phyloP scores from a whole-genome alignment of 2,113 vertebrate genomes.

The Corvus cornix region DNA sequence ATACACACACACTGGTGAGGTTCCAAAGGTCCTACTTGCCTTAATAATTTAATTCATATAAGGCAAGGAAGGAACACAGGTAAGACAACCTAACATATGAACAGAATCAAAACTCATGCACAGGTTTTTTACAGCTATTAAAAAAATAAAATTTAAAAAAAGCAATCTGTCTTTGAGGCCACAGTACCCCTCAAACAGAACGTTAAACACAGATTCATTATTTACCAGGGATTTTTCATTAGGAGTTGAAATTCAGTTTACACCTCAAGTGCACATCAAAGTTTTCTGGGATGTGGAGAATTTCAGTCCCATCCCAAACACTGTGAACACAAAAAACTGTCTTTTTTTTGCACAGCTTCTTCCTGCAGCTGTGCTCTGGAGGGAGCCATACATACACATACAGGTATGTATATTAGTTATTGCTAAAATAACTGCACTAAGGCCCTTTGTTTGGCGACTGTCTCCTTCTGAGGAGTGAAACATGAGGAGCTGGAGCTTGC shows the following conservation, averaged over 20 bases:
- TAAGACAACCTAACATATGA: not conserved
- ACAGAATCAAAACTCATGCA: not conserved
- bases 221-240: not conserved
- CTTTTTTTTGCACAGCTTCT: not conserved
- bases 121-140: not conserved
- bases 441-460: slow-evolving; percentile 3
- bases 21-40: not conserved
- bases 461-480: slow-evolving; percentile 14
- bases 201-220: not conserved
- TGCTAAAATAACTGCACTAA: slow-evolving; percentile 11
- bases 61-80: not conserved
- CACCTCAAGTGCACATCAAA: not conserved
- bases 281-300: not conserved
- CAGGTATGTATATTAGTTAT: slow-evolving; percentile 53
- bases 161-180: not conserved
- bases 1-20: not conserved
- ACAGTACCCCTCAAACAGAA: not conserved
- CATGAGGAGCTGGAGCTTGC: slow-evolving; percentile 18
- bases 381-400: slow-evolving; percentile 27
- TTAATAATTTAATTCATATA: not conserved
- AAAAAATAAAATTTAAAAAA: not conserved
- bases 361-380: slow-evolving; percentile 52
- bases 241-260: not conserved
- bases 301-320: not conserved
- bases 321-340: not conserved